Evolutionary conservation across 2,888 invertebrate species (phyloP).

Genomic region (Cetonia aurata): DNA sequence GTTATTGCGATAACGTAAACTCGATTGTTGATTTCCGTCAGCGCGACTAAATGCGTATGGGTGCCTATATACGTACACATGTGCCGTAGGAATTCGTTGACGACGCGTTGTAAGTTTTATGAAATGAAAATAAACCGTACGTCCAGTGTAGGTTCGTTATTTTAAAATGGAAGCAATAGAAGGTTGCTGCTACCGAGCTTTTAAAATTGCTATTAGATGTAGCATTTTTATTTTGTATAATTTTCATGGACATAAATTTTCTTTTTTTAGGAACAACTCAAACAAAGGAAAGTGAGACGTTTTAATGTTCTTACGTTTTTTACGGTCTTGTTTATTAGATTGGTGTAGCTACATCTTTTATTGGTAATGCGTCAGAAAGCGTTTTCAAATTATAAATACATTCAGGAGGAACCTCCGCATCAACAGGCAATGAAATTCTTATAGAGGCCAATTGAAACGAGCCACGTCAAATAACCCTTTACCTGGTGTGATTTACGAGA

Average conservation of each 20-base stretch:
- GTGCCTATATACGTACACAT: not conserved
- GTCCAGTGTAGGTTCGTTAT: conserved; percentile 16
- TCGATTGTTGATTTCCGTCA: conserved; percentile 39
- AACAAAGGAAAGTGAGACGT: conserved; percentile 1
- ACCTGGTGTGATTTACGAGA: too few species aligned
- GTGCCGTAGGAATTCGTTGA: conserved; percentile 1
- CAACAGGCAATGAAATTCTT: too few species aligned
- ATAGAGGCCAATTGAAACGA: too few species aligned
- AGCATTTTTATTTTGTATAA: conserved; percentile 32
- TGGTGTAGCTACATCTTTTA: too few species aligned
- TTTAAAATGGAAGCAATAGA: conserved; percentile 17
- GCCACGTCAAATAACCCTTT: too few species aligned
- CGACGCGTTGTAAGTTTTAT: conserved; percentile 13
- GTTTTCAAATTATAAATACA: too few species aligned
- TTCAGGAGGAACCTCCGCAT: too few species aligned
- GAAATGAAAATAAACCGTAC: conserved; percentile 32
- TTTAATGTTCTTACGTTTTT: conserved; percentile 15
- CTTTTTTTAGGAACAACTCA: conserved; percentile 20
- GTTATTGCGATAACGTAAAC: conserved; percentile 36
- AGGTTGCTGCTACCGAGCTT: conserved; percentile 32
- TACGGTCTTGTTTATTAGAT: conserved; percentile 18
- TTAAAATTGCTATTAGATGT: conserved; percentile 31
- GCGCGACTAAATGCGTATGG: conserved; percentile 16
- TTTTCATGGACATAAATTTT: conserved; percentile 19
- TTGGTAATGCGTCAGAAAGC: too few species aligned